Evolutionary conservation across 2,888 invertebrate species (phyloP).

Genomic region (Macroteleia sp.): DNA sequence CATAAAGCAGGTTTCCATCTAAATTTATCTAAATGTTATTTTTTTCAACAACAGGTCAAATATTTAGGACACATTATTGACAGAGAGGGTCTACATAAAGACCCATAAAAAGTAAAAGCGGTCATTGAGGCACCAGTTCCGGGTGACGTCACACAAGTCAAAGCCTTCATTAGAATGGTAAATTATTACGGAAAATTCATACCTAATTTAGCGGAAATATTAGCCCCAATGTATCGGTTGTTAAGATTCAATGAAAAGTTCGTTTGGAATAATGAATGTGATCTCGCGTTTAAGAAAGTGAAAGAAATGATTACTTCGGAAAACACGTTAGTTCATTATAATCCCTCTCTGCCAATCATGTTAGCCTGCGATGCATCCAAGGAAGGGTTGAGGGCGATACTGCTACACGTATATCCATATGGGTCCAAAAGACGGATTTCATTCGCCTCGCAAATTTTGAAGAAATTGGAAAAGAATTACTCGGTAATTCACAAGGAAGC

Average conservation of each 20-base stretch:
- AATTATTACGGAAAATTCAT: conserved; percentile 51
- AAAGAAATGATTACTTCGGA: conserved; percentile 29
- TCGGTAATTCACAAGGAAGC: conserved; percentile 65
- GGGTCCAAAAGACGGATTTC: conserved; percentile 70
- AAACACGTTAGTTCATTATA: conserved; percentile 50
- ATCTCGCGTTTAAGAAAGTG: conserved; percentile 15
- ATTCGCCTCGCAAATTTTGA: conserved; percentile 72
- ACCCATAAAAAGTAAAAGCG: conserved; percentile 55
- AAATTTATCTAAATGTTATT: conserved; percentile 72
- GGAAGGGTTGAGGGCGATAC: conserved; percentile 72
- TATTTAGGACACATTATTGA: conserved; percentile 74
- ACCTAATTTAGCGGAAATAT: conserved; percentile 24
- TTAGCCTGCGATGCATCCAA: conserved; percentile 61
- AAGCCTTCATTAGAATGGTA: conserved; percentile 51
- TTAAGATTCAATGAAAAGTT: not conserved
- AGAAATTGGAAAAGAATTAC: conserved; percentile 74
- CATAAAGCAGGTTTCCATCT: conserved; percentile 69
- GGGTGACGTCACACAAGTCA: conserved; percentile 34
- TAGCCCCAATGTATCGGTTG: conserved; percentile 27
- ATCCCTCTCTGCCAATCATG: conserved; percentile 48
- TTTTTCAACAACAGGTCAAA: conserved; percentile 72
- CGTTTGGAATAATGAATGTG: conserved; percentile 19
- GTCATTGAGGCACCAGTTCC: conserved; percentile 41
- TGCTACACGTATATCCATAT: conserved; percentile 69
- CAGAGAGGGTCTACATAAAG: conserved; percentile 54